Evolutionary conservation across 2,888 invertebrate species (phyloP).

Genomic region (Perizoma flavofasciatum): DNA sequence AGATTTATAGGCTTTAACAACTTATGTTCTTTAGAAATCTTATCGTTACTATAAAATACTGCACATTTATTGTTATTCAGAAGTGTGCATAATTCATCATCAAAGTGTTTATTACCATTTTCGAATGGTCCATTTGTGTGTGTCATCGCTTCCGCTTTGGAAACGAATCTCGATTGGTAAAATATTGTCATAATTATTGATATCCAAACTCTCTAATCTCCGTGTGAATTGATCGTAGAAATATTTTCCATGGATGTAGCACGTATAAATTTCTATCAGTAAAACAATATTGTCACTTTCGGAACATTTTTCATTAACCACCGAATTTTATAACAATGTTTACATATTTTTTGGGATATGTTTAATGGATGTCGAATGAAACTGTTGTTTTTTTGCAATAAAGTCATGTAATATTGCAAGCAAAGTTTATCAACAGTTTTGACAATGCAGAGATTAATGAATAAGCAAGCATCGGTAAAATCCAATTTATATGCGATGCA

Average conservation of each 20-base stretch:
- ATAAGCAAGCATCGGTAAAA: conserved; percentile 66
- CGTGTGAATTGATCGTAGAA: conserved; percentile 51
- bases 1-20: conserved; percentile 30
- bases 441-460: conserved; percentile 52
- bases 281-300: conserved; percentile 24
- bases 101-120: conserved; percentile 27
- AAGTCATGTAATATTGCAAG: conserved; percentile 9
- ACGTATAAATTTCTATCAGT: conserved; percentile 41
- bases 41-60: conserved; percentile 30
- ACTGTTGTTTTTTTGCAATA: conserved; percentile 3
- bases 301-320: conserved; percentile 5
- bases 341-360: not conserved
- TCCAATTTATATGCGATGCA: conserved; percentile 75
- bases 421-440: conserved; percentile 30
- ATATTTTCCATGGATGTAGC: conserved; percentile 44
- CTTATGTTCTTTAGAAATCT: conserved; percentile 26
- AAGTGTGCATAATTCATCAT: conserved; percentile 29
- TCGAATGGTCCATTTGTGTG: conserved; percentile 26
- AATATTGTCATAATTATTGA: conserved; percentile 28
- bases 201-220: conserved; percentile 40
- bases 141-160: conserved; percentile 25
- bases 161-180: conserved; percentile 27
- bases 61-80: conserved; percentile 24
- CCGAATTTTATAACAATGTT: not conserved
- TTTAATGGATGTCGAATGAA: not conserved